phyloP scores from a whole-genome alignment of 2,888 invertebrate genomes.

The Perizoma flavofasciatum region DNA sequence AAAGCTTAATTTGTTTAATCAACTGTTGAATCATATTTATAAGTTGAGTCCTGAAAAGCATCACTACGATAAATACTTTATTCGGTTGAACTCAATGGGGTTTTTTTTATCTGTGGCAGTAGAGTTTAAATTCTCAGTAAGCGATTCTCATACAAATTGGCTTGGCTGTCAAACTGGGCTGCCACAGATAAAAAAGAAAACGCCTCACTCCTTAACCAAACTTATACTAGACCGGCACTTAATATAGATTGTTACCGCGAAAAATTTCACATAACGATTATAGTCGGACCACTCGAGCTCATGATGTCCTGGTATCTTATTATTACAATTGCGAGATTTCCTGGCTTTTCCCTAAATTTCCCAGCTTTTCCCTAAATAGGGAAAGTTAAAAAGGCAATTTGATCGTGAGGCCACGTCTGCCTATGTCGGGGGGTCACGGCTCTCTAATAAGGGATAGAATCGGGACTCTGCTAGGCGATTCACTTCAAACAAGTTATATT shows the following conservation, averaged over 20 bases:
- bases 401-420: slow-evolving; percentile 72
- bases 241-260: slow-evolving; percentile 35
- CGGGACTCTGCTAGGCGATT: slow-evolving; percentile 5
- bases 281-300: slow-evolving; percentile 61
- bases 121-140: too few relatives aligned
- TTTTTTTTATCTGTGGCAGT: too few relatives aligned
- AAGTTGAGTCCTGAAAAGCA: too few relatives aligned
- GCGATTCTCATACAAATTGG: too few relatives aligned
- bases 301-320: slow-evolving; percentile 69
- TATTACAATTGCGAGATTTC: slow-evolving; percentile 79
- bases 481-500: too few relatives aligned
- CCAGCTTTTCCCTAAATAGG: slow-evolving; percentile 78
- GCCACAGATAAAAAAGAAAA: too few relatives aligned
- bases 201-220: background rate
- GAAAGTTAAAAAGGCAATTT: slow-evolving; percentile 84
- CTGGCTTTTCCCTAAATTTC: slow-evolving; percentile 73
- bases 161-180: too few relatives aligned
- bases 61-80: too few relatives aligned
- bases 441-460: slow-evolving; percentile 35
- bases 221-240: slow-evolving; percentile 19
- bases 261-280: slow-evolving; percentile 57
- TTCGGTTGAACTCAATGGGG: too few relatives aligned
- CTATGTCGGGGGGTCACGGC: slow-evolving; percentile 39
- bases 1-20: too few relatives aligned
- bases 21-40: too few relatives aligned